Base-by-base conservation (phyloP, 1,140 invertebrate genomes). In the Anagrus nilaparvatae region DNA sequence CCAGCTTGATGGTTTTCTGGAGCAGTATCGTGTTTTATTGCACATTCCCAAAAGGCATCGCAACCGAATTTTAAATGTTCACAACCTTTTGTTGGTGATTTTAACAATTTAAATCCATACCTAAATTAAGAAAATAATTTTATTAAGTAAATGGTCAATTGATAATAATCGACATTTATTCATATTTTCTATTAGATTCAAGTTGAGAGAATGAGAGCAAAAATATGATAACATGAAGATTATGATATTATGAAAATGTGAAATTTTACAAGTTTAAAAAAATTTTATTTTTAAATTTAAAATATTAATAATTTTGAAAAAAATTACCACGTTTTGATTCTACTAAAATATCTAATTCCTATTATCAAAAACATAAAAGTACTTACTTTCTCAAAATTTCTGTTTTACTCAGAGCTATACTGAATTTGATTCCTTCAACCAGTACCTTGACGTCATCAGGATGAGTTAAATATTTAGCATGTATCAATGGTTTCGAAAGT, bases 1-100 rank as follows among this genome's bases (percentile, higher is more conserved):
- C 84, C 85, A 0, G 81, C 82, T 60, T 88, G 86, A 64, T 91
- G 87, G 55, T 89, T 89, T 61, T 90, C 83, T 1, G 84, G 80
- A 0, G 78, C 79, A 0, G 86, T 88, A 19, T 81, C 76, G 51
- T 78, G 74, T 35, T 78, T 68, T 2, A 84, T 72, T 0, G 84
- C 82, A 50, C 87, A 90, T 55, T 81, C 75, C 82, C 86, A 87
- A 59, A 86, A 89, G 0, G 75, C 76, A 56, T 88, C 84, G 38
- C 77, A 81, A 0, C 81, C 82, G 34, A 84, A 84, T 28, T 73
- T 72, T 4, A 80, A 63, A 30, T 77, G 71, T 53, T 84, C 77
- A 53, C 86, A 90, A 14, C 81, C 81, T 46, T 72, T 70, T 3
- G 77, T 78, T 0, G 78, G 78, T 0, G 79, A 84, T 44, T 67